Percentiles rank a stretch among this genome's conserved stretches.
phyloP scores from a whole-genome alignment of 1,140 invertebrate species.

The Drosophila pandora region DNA sequence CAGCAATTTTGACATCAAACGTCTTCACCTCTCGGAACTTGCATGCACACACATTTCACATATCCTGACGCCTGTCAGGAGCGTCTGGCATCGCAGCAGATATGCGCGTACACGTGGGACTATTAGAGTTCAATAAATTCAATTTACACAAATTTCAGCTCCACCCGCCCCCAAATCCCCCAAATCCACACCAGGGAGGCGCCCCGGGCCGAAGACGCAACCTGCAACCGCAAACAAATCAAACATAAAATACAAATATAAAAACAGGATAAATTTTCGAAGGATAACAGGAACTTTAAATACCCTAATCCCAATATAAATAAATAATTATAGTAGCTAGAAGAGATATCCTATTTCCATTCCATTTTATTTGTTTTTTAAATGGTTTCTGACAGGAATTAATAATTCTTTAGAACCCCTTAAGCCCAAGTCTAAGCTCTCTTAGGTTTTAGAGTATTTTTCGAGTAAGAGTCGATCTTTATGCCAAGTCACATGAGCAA shows the following conservation, averaged over 20 bases:
- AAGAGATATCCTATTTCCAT: no score
- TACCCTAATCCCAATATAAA: background rate
- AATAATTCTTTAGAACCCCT: no score
- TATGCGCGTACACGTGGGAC: constrained; percentile 65
- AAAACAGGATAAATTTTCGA: constrained; percentile 16
- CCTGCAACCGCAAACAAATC: constrained; percentile 78
- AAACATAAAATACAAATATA: constrained; percentile 56
- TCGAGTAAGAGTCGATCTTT: constrained; percentile 41
- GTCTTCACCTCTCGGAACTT: constrained; percentile 59
- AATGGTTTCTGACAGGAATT: no score
- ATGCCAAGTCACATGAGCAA: constrained; percentile 26
- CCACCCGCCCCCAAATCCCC: constrained; percentile 40
- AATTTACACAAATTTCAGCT: constrained; percentile 81
- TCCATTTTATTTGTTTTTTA: no score
- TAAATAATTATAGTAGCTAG: no score
- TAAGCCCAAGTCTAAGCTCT: no score
- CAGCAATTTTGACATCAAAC: constrained; percentile 79
- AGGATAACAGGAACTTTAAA: background rate
- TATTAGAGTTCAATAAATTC: constrained; percentile 82
- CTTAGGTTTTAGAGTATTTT: constrained; percentile 13
- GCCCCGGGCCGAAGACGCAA: constrained; percentile 71
- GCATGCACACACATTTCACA: constrained; percentile 20
- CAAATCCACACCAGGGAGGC: constrained; percentile 7
- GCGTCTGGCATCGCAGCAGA: constrained; percentile 52
- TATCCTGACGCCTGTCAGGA: constrained; percentile 54